phyloP scores from a whole-genome alignment of 2,113 vertebrate genomes.

The Tamias sibiricus region DNA sequence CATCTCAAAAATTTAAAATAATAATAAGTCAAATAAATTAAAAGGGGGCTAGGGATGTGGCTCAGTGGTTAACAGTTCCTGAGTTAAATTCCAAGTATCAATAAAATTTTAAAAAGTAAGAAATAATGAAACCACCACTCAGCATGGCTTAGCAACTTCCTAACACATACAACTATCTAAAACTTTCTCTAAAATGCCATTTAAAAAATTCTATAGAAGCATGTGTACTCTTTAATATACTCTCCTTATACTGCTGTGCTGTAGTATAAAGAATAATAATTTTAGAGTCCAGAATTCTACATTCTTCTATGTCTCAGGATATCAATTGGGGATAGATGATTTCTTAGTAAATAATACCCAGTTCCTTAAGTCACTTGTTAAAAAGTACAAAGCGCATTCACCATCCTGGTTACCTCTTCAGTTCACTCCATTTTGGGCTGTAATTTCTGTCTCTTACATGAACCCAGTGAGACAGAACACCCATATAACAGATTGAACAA shows the following conservation, averaged over 20 bases:
- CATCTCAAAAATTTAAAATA: no score
- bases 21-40: no score
- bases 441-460: background rate
- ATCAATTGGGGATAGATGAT: background rate
- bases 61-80: no score
- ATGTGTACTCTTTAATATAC: background rate
- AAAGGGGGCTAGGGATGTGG: no score
- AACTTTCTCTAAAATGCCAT: background rate
- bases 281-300: background rate
- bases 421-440: background rate
- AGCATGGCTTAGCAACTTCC: background rate
- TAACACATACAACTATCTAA: background rate
- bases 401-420: background rate
- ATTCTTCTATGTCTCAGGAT: background rate
- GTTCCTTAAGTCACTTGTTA: background rate
- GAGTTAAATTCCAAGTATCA: no score
- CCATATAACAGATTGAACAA: background rate
- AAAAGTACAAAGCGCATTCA: background rate
- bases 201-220: background rate
- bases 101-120: no score
- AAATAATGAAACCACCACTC: no score
- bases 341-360: slow-evolving; percentile 18
- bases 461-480: background rate
- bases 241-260: background rate
- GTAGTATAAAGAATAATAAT: background rate